Evolutionary conservation across 2,113 vertebrate genomes (phyloP).

Genomic region (Prinia subflava): DNA sequence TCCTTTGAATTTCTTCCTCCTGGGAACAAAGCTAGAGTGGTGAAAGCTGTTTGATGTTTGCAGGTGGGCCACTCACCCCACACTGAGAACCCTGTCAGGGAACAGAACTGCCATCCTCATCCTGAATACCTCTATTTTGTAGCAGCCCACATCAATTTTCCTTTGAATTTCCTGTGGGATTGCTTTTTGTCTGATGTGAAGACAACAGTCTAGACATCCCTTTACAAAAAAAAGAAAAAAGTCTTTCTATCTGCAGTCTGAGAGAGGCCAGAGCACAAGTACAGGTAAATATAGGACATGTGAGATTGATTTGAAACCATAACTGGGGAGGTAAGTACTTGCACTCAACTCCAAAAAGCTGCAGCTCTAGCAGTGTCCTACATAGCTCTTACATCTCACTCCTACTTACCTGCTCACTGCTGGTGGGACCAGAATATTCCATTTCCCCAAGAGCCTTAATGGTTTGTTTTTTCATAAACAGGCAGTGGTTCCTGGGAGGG

Average conservation of each 20-base stretch:
- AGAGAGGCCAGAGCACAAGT: slow-evolving; percentile 9
- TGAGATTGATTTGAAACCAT: slow-evolving; percentile 34
- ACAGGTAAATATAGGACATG: slow-evolving; percentile 2
- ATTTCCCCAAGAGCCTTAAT: slow-evolving; percentile 30
- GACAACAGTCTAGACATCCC: slow-evolving; percentile 63
- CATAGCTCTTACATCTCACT: background rate
- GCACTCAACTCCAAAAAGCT: background rate
- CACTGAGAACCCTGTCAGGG: background rate
- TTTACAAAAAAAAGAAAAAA: background rate
- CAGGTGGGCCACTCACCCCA: background rate
- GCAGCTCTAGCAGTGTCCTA: background rate
- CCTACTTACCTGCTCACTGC: background rate
- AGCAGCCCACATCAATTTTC: background rate
- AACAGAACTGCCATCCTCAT: background rate
- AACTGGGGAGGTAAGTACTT: slow-evolving; percentile 10
- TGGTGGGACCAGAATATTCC: background rate
- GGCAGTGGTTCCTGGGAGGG: background rate
- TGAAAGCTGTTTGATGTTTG: background rate
- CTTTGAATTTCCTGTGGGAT: slow-evolving; percentile 31
- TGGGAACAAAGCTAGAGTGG: background rate
- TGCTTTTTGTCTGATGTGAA: slow-evolving; percentile 35
- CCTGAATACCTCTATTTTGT: background rate
- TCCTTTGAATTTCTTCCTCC: background rate
- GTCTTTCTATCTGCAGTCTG: background rate
- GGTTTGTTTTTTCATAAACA: slow-evolving; percentile 30